These are phyloP conservation scores for Nymphalis c-album DNA, from an alignment of 2,888 invertebrate genomes.

Conservation along the genomic window DNA sequence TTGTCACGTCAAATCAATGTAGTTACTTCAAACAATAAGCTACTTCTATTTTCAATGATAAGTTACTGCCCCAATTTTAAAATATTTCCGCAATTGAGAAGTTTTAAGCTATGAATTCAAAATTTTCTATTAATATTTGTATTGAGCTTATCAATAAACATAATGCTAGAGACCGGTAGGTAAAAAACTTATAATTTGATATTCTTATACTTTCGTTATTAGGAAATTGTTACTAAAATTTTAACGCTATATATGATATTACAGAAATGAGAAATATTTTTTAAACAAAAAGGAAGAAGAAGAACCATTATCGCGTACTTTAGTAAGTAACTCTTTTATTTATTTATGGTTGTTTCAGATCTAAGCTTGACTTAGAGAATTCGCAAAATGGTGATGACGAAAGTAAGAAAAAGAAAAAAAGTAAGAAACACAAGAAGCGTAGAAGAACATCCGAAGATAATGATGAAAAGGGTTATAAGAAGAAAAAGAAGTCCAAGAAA, in stretches of 20 bases:
- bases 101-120: slow-evolving; percentile 42
- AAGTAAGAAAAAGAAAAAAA: slow-evolving; percentile 76
- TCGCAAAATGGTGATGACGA: slow-evolving; percentile 60
- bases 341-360: slow-evolving; percentile 50
- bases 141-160: slow-evolving; percentile 44
- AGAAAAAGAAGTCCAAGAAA: slow-evolving; percentile 80
- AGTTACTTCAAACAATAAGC: neutral
- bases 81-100: neutral
- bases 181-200: slow-evolving; percentile 39
- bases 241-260: slow-evolving; percentile 44
- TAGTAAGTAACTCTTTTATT: slow-evolving; percentile 55
- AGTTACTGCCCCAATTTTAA: neutral
- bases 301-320: slow-evolving; percentile 33
- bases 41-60: slow-evolving; percentile 10
- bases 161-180: slow-evolving; percentile 33
- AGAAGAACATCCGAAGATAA: slow-evolving; percentile 82
- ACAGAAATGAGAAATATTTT: slow-evolving; percentile 57
- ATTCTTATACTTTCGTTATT: slow-evolving; percentile 7
- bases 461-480: slow-evolving; percentile 78
- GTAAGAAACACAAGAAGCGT: slow-evolving; percentile 85
- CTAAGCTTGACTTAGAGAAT: slow-evolving; percentile 47
- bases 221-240: neutral
- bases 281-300: slow-evolving; percentile 46
- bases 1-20: neutral
- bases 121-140: slow-evolving; percentile 48